Base-by-base conservation (phyloP, 2,888 invertebrate genomes). In the Coelinius sp. region DNA sequence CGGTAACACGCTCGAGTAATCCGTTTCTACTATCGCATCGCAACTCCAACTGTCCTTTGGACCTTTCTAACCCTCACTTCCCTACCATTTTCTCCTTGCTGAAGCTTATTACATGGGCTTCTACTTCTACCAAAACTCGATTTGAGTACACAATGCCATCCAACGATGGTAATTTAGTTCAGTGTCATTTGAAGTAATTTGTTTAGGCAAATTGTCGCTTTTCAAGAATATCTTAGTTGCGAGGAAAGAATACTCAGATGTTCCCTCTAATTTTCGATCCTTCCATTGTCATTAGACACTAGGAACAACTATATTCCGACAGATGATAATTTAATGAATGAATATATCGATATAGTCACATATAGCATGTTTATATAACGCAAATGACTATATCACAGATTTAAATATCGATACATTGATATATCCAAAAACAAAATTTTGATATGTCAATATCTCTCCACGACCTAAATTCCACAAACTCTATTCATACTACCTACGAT, bases 1-100 rank as follows among this genome's bases (percentile, higher is more conserved):
- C 74, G 76, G 76, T 74, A 76, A 76, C 74, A 76, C 76, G 76
- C 74, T 76, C 74, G 74, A 76, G 74, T 76, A 76, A 76, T 76
- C 74, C 76, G 76, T 76, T 76, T 76, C 74, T 74, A 76, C 76
- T 73, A 74, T 73, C 73, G 76, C 74, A 70, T 66, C 71, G 66
- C 56, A 65, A 69, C 64, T 70, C 62, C 67, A 22, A 69, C 63
- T 65, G 53, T 52, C 65, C 53, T 53, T 52, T 52, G 17, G 41
- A 24, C 17, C 52, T 53, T 49, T 20, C 31, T 38, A 20, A 25
- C 27, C 20, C 35, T 64, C 24, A 20, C 20, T 52, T 64, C 41
- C 41, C 52, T 59, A 49, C 65, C 35, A 59, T 44, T 49, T 59
- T 35, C 17, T 25, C 35, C 31, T 31, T 20, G 10, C 31, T 31